Conservation (phyloP, 2,888 invertebrate genomes). For the Conistra vaccinii region DNA sequence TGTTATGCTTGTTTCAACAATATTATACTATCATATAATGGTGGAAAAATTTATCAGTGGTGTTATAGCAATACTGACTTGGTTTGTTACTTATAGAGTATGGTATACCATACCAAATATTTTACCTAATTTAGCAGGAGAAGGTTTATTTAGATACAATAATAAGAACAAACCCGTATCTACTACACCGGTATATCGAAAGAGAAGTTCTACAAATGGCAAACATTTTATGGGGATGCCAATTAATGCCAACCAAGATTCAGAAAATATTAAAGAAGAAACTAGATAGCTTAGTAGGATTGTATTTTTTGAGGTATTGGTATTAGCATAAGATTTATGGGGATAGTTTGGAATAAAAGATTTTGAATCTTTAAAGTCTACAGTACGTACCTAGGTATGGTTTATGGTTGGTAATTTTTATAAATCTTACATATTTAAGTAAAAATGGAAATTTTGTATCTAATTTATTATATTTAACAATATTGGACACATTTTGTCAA, state of each 20-base stretch:
- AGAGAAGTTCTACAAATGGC: slow-evolving; percentile 88
- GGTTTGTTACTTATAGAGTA: slow-evolving; percentile 97
- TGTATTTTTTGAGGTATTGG: slow-evolving; percentile 22
- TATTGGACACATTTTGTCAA: neutral
- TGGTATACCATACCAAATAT: slow-evolving; percentile 93
- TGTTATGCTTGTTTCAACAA: slow-evolving; percentile 97
- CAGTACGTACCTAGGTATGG: slow-evolving; percentile 18
- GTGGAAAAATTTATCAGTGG: slow-evolving; percentile 98
- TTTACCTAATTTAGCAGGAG: slow-evolving; percentile 94
- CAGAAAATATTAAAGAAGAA: slow-evolving; percentile 80
- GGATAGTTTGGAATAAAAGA: slow-evolving; percentile 23
- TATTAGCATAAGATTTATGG: slow-evolving; percentile 20
- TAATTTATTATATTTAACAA: slow-evolving; percentile 6
- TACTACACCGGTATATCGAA: slow-evolving; percentile 79
- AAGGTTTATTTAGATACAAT: slow-evolving; percentile 95
- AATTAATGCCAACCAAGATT: slow-evolving; percentile 88
- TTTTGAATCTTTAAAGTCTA: slow-evolving; percentile 10
- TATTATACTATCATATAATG: slow-evolving; percentile 98
- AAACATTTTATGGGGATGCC: slow-evolving; percentile 96
- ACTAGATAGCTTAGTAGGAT: slow-evolving; percentile 71
- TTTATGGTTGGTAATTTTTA: slow-evolving; percentile 18
- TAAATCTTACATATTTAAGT: slow-evolving; percentile 19
- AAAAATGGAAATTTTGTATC: slow-evolving; percentile 9
- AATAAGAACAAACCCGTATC: slow-evolving; percentile 88
- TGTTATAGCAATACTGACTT: slow-evolving; percentile 95